These are phyloP conservation scores for Drosophila nr. fundita DNA, from an alignment of 2,888 invertebrate genomes.

Conservation along the genomic window DNA sequence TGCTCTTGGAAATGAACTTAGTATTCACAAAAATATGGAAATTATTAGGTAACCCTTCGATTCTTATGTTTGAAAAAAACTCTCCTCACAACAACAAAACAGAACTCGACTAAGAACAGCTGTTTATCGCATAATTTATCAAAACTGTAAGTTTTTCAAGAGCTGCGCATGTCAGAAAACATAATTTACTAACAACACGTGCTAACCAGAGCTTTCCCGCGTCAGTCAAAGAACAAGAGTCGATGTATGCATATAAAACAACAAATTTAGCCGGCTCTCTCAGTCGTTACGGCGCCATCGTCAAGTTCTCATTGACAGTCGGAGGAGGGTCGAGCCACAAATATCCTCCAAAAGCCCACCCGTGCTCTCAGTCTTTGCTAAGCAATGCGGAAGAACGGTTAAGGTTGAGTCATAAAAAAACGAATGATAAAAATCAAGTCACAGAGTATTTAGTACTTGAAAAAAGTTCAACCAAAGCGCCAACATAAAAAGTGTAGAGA, in stretches of 20 bases:
- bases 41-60: background rate
- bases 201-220: conserved; percentile 30
- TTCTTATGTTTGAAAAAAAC: background rate
- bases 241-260: background rate
- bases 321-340: conserved; percentile 6
- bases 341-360: conserved; percentile 21
- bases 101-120: conserved; percentile 24
- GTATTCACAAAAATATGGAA: background rate
- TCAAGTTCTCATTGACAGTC: conserved; percentile 24
- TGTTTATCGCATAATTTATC: conserved; percentile 25
- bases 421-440: background rate
- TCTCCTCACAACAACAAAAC: background rate
- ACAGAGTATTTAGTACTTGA: background rate
- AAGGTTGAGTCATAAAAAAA: conserved; percentile 49
- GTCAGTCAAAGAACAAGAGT: conserved; percentile 19
- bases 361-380: conserved; percentile 46
- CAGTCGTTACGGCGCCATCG: conserved; percentile 27
- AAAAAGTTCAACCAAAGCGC: conserved; percentile 9
- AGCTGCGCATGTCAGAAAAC: conserved; percentile 45
- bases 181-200: conserved; percentile 49
- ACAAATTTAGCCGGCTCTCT: conserved; percentile 46
- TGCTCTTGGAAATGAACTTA: background rate
- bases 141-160: conserved; percentile 32
- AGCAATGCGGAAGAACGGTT: conserved; percentile 58
- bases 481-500: conserved; percentile 48